A percentile compares a stretch with the other conserved stretches of the same genome.
Evolutionary conservation across 2,113 vertebrate genomes (phyloP).

Genomic region (Mungos mungo): DNA sequence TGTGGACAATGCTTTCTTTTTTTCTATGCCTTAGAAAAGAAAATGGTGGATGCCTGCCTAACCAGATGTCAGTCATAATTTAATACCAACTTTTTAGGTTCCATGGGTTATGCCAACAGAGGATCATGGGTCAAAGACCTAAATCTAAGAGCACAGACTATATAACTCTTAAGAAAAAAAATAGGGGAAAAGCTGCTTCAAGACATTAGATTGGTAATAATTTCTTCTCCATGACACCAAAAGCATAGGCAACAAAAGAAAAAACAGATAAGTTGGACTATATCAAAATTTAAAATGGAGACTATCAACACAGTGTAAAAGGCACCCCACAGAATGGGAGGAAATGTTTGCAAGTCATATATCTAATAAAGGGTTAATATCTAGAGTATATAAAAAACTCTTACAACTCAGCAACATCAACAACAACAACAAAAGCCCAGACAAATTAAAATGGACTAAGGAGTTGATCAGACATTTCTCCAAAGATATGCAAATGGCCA

Average conservation of each 20-base stretch:
- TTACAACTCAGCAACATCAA: background rate
- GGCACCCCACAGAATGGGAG: background rate
- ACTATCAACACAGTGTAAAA: background rate
- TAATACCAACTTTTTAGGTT: background rate
- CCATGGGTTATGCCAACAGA: background rate
- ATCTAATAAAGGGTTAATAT: background rate
- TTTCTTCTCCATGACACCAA: background rate
- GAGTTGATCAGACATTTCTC: background rate
- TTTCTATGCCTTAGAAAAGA: background rate
- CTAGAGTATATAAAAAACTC: background rate
- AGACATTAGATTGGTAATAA: background rate
- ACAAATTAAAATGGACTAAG: background rate
- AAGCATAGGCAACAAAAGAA: background rate
- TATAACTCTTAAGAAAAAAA: background rate
- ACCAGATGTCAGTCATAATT: background rate
- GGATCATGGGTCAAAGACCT: background rate
- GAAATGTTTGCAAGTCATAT: background rate
- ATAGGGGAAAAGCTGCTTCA: background rate
- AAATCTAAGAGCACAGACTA: background rate
- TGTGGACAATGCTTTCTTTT: background rate
- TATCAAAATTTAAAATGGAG: background rate
- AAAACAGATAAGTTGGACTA: background rate
- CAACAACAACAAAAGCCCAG: background rate
- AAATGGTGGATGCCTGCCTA: background rate
- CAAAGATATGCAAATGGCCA: background rate